A percentile compares a stretch with the other conserved stretches of the same genome.
phyloP scores from a whole-genome alignment of 2,888 invertebrate species.

The Arctia plantaginis region DNA sequence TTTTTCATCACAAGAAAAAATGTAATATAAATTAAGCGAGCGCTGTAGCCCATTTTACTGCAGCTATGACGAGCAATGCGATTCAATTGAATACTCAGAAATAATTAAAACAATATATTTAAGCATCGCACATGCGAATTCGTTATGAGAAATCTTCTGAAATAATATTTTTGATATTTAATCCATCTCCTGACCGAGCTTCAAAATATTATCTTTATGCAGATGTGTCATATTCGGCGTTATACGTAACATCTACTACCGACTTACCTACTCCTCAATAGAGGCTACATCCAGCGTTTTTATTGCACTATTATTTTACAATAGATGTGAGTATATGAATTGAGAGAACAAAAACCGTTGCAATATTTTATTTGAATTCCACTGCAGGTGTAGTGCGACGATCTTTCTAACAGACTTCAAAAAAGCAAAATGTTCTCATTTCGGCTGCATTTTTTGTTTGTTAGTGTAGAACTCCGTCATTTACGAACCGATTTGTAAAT shows the following conservation, averaged over 20 bases:
- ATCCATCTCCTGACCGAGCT: neutral
- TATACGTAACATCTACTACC: neutral
- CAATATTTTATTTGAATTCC: too few species aligned
- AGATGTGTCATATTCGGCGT: neutral
- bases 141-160: neutral
- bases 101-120: neutral
- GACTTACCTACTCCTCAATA: neutral
- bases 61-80: neutral
- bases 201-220: constrained; percentile 10
- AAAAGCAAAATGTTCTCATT: too few species aligned
- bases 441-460: too few species aligned
- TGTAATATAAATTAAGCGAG: neutral
- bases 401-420: too few species aligned
- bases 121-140: neutral
- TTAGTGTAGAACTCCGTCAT: too few species aligned
- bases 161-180: constrained; percentile 11
- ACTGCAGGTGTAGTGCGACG: too few species aligned
- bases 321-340: too few species aligned
- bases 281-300: neutral
- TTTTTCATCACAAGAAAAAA: constrained; percentile 1
- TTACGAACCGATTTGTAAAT: too few species aligned
- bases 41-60: neutral
- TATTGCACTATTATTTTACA: too few species aligned
- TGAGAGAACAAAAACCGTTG: too few species aligned
- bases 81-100: neutral